These are phyloP conservation scores for Bradysia coprophila DNA, from an alignment of 1,140 invertebrate species.

Conservation along the genomic window DNA sequence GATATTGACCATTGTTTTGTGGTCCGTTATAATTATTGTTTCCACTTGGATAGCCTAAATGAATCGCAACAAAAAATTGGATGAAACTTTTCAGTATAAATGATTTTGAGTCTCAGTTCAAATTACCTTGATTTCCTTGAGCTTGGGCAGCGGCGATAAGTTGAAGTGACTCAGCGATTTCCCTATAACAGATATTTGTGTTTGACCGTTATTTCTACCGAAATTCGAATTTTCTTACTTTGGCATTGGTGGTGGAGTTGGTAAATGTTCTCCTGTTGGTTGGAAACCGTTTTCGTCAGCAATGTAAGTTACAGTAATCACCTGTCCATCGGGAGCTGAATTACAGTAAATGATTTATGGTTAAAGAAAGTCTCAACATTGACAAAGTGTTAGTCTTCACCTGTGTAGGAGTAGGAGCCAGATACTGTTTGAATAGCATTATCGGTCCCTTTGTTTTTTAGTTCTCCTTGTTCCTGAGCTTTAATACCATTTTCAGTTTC, in stretches of 20 bases:
- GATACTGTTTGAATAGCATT: slow-evolving; percentile 34
- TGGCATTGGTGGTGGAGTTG: slow-evolving; percentile 44
- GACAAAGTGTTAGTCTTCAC: slow-evolving; percentile 54
- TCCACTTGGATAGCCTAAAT: background rate
- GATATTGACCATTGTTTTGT: background rate
- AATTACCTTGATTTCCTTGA: background rate
- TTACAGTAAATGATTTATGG: slow-evolving; percentile 52
- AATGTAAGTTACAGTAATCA: slow-evolving; percentile 47
- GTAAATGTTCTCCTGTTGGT: slow-evolving; percentile 37
- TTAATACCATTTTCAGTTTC: slow-evolving; percentile 47
- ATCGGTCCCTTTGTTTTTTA: slow-evolving; percentile 35
- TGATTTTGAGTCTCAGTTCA: too few relatives aligned
- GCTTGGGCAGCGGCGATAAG: background rate
- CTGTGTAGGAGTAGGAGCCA: slow-evolving; percentile 49
- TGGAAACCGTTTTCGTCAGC: slow-evolving; percentile 49
- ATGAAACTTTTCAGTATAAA: too few relatives aligned
- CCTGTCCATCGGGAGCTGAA: slow-evolving; percentile 50
- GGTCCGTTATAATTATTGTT: too few relatives aligned
- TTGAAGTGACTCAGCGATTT: too few relatives aligned
- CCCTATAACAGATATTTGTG: too few relatives aligned
- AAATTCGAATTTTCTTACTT: too few relatives aligned
- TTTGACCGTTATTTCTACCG: too few relatives aligned
- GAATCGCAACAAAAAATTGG: too few relatives aligned
- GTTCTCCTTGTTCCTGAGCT: slow-evolving; percentile 42
- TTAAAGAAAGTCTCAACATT: too few relatives aligned